Conservation (phyloP, 53 echinoderm and acorn worm genomes). For the Mesocentrotus franciscanus region DNA sequence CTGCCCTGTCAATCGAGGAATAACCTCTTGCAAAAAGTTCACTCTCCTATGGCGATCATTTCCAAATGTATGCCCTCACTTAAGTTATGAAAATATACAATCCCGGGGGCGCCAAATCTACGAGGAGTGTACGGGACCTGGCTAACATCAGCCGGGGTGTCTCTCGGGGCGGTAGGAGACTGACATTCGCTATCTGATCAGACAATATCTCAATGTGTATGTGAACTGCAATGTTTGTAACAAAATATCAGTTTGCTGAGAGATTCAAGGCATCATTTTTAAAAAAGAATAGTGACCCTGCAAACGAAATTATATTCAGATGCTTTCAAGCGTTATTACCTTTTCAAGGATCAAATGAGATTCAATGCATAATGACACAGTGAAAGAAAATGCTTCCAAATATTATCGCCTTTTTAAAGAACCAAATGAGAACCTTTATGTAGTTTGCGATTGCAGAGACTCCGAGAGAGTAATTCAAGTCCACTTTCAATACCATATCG, state of each 20-base stretch:
- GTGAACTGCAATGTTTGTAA: not conserved
- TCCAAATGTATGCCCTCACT: conserved; percentile 7
- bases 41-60: conserved; percentile 15
- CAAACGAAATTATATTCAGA: no score
- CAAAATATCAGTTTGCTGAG: not conserved
- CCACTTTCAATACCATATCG: no score
- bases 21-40: not conserved
- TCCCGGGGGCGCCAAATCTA: not conserved
- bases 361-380: no score
- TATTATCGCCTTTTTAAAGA: no score
- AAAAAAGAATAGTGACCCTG: not conserved
- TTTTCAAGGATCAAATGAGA: no score
- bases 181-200: conserved; percentile 27
- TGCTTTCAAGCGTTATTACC: no score
- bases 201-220: not conserved
- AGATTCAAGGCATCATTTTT: not conserved
- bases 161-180: conserved; percentile 11
- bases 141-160: not conserved
- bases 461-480: no score
- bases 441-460: no score
- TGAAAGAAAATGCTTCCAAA: no score
- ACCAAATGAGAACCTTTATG: no score
- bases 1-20: not conserved
- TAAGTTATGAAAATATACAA: conserved; percentile 29
- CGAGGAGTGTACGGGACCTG: conserved; percentile 1